Evolutionary conservation across 2,113 vertebrate species (phyloP), one percentile per base, ranked within the genome.

Genomic region (Laticauda colubrina): DNA sequence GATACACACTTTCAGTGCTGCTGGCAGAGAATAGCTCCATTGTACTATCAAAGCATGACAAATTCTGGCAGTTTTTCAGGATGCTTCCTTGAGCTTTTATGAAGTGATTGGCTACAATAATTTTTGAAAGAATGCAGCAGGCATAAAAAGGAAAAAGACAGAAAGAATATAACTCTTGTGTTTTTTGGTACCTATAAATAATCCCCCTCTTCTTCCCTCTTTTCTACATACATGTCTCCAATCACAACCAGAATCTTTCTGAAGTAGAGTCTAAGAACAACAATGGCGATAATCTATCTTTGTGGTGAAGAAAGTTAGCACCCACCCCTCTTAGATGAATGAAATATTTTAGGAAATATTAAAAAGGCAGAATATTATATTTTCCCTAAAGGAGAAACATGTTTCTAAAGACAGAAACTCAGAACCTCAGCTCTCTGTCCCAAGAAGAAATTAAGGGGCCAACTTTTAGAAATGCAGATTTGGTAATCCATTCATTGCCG

Each of bases 81-180:
- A 91, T 23, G 1, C 4, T 91, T 56, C 53, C 8, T 56, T 89
- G 61, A 88, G 45, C 48, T 87, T 91, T 93, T 93, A 20, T 39
- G 69, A 5, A 21, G n/a, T 64, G 18, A 85, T 51, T 93, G 26
- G 81, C 57, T 93, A 64, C 56, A 64, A 90, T 48, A 29, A 48
- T 51, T 23, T 64, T 86, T 43, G 43, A 95, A 89, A 93, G 2
- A 95, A 94, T 94, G 88, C 88, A 85, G 15, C 61, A 88, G 45
- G 43, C 8, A 59, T 3, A 59, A 89, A 93, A 91, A 94, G 34
- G 26, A 86, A 96, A 96, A 55, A 92, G 93, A 69, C 3, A 90
- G 11, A 85, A 91, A 0, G 8, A 59, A 91, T 54, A 92, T 81
- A 81, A 21, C 18, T 81, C 69, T 43, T 18, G 43, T 7, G 7